These are phyloP conservation scores for Plectus sambesii DNA, from an alignment of 1,140 invertebrate genomes.

Conservation along the genomic window DNA sequence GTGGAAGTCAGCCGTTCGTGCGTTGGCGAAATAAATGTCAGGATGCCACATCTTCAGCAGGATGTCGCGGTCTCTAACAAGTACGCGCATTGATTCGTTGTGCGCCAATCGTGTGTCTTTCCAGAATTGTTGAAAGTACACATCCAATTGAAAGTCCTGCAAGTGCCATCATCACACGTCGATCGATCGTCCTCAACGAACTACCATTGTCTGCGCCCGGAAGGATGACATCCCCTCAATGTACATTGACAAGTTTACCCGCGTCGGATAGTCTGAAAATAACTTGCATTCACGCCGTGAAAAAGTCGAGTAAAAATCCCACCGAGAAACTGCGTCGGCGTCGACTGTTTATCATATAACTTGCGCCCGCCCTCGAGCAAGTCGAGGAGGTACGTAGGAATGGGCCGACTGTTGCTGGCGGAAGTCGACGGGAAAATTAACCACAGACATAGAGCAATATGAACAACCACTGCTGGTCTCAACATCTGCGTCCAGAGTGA, in stretches of 20 bases:
- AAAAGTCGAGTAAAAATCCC: no score
- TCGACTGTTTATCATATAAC: conserved; percentile 42
- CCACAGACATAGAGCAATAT: no score
- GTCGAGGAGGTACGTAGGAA: conserved; percentile 38
- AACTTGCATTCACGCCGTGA: no score
- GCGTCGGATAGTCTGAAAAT: conserved; percentile 31
- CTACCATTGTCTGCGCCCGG: conserved; percentile 39
- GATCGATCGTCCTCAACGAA: not conserved
- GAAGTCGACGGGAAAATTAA: no score
- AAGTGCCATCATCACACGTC: conserved; percentile 7
- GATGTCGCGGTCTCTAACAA: conserved; percentile 54
- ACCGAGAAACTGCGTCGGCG: conserved; percentile 32
- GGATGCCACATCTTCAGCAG: conserved; percentile 46
- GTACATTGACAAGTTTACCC: conserved; percentile 42
- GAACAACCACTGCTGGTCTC: no score
- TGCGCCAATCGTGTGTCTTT: conserved; percentile 51
- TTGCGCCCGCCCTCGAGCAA: conserved; percentile 33
- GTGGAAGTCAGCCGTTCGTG: conserved; percentile 42
- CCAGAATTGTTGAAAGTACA: conserved; percentile 56
- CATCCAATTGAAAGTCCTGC: conserved; percentile 56
- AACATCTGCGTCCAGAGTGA: no score
- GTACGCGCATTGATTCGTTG: conserved; percentile 48
- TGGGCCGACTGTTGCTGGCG: no score
- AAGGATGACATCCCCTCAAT: conserved; percentile 41
- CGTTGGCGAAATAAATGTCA: conserved; percentile 46